Conservation (phyloP, 2,113 vertebrate species). For the Sylvietta virens region DNA sequence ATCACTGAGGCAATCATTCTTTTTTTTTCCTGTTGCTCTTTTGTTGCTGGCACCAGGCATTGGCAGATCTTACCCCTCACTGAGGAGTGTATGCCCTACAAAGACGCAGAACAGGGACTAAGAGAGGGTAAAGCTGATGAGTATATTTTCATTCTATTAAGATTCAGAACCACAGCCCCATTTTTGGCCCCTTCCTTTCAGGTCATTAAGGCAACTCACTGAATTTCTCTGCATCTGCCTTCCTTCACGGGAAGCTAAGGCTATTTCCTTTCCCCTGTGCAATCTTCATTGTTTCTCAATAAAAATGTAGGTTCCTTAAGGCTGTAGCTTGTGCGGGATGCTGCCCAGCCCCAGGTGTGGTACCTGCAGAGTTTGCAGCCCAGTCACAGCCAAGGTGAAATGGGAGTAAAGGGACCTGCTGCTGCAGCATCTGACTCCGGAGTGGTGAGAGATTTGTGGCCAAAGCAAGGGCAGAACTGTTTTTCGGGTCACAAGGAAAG, state of each 20-base stretch:
- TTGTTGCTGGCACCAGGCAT: not conserved
- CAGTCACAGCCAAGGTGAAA: not conserved
- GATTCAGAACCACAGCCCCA: not conserved
- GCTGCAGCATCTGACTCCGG: accelerated
- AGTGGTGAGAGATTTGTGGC: not conserved
- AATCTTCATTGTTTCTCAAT: not conserved
- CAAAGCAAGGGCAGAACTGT: not conserved
- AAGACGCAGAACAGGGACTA: not conserved
- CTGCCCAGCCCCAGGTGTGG: not conserved
- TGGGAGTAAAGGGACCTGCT: not conserved
- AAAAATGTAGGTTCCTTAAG: not conserved
- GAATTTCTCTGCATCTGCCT: not conserved
- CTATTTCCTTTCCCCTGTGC: not conserved
- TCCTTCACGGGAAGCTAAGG: not conserved
- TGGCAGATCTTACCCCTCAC: not conserved
- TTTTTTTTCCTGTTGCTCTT: not conserved
- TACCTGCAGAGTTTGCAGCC: not conserved
- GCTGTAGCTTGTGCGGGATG: not conserved
- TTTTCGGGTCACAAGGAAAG: not conserved
- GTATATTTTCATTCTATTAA: not conserved
- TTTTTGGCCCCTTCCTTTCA: not conserved
- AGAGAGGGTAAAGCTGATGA: not conserved
- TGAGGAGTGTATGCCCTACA: accelerated
- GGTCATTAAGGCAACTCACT: not conserved
- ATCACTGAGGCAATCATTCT: not conserved